Evolutionary conservation across 2,888 invertebrate genomes (phyloP), one percentile per base, ranked within the genome.

Genomic region (Agrotis segetum): DNA sequence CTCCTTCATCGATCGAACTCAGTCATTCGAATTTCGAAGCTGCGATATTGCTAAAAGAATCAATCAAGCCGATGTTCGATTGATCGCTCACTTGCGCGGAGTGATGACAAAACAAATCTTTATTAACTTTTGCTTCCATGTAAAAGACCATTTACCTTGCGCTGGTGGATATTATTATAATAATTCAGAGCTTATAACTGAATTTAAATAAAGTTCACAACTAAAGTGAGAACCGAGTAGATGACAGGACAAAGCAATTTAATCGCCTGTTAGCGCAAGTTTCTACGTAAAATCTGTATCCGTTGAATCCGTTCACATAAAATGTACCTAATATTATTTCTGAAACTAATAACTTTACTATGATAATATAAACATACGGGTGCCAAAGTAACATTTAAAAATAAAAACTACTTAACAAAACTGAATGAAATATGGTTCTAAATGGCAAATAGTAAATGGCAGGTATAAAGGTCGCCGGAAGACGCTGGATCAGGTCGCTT

Each of bases 181-280:
- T 63, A 40, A 55, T 55, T 46, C n/a, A 40, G 17, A 56, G 19
- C 21, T 49, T 65, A 49, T 11, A 40, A 67, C 24, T 47, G 19
- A 49, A 49, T 24, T 14, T 56, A 14, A 17, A 24, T 56, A 21
- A 46, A 68, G 21, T 46, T 50, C 5, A 47, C 17, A 21, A 21
- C 16, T 46, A 70, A 69, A 69, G 14, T 59, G 46, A 59, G 49
- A 29, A 17, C 58, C n/a, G 6, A 44, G 21, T 40, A 19, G 13
- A 29, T 21, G 58, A 69, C 70, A 70, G 44, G 46, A 70, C 70
- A 69, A 71, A 46, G 52, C 21, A 52, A 46, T 56, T 56, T 44
- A 19, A 44, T 49, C 7, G 17, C 40, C 24, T 9, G 49, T 67
- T 70, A 50, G 44, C 13, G 21, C 24, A 16, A 67, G 49, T 58